Conservation (phyloP, 2,113 vertebrate species). For the Symphodus melops region DNA sequence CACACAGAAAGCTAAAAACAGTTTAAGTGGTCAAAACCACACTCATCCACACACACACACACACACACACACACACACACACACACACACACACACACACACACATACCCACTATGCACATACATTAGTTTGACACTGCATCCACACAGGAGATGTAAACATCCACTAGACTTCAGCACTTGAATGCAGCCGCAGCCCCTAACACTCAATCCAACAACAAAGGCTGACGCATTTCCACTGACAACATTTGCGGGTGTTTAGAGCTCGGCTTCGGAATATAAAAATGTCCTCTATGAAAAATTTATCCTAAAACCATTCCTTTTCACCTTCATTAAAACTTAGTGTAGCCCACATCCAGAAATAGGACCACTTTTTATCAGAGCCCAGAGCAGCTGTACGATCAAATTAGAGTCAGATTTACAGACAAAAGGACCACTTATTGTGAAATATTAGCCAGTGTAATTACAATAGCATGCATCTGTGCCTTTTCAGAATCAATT, state of each 20-base stretch:
- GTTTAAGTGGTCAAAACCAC: conserved; percentile 68
- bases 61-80: background rate
- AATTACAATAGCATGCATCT: conserved; percentile 67
- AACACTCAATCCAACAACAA: conserved; percentile 64
- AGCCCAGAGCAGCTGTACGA: conserved; percentile 62
- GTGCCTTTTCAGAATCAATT: conserved; percentile 76
- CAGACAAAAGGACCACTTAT: conserved; percentile 66
- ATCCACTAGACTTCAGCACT: conserved; percentile 53
- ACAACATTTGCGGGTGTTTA: conserved; percentile 64
- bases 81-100: conserved; percentile 21
- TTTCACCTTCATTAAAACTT: conserved; percentile 75
- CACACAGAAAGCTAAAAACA: conserved; percentile 53
- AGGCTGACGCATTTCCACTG: conserved; percentile 54
- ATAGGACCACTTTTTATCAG: conserved; percentile 66
- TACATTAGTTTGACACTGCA: conserved; percentile 39
- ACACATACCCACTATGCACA: conserved; percentile 14
- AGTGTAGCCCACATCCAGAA: conserved; percentile 62
- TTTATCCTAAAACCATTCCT: conserved; percentile 63
- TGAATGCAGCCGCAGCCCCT: conserved; percentile 52
- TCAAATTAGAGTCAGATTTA: conserved; percentile 69
- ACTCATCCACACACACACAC: conserved; percentile 32
- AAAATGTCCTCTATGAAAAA: conserved; percentile 66
- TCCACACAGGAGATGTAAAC: conserved; percentile 58
- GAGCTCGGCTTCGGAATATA: conserved; percentile 57
- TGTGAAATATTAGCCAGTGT: conserved; percentile 70